Evolutionary conservation across 2,888 invertebrate species (phyloP).

Genomic region (Hirtodrosophila cameraria): DNA sequence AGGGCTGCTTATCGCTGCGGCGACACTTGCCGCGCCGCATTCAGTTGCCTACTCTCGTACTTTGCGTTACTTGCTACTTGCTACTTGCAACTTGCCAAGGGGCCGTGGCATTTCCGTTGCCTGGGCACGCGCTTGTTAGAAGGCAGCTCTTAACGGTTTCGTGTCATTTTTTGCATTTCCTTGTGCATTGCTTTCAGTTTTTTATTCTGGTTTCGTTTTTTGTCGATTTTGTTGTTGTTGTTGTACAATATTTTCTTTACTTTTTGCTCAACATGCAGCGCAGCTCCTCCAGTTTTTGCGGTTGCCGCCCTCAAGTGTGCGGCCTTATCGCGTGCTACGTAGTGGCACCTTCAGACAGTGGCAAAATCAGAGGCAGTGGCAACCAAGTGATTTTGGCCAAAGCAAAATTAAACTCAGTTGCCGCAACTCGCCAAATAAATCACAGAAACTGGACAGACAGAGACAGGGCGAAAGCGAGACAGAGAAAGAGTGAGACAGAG

Average conservation of each 20-base stretch:
- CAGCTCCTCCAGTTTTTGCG: constrained; percentile 31
- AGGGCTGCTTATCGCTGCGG: constrained; percentile 64
- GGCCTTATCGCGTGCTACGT: constrained; percentile 75
- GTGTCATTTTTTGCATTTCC: constrained; percentile 78
- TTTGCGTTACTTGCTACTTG: too few species aligned
- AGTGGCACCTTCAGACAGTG: constrained; percentile 65
- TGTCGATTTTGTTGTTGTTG: constrained; percentile 16
- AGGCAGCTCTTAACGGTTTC: constrained; percentile 73
- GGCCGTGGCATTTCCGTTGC: constrained; percentile 72
- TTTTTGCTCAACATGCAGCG: not conserved
- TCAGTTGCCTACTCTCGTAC: constrained; percentile 30
- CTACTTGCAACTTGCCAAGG: constrained; percentile 21
- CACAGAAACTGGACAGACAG: constrained; percentile 34
- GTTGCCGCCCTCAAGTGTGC: constrained; percentile 62
- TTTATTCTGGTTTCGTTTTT: constrained; percentile 20
- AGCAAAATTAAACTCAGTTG: constrained; percentile 50
- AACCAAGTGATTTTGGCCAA: constrained; percentile 61
- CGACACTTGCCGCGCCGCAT: constrained; percentile 57
- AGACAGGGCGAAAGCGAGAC: not conserved
- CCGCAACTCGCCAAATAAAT: constrained; percentile 67
- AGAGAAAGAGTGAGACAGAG: not conserved
- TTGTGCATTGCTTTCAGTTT: constrained; percentile 68
- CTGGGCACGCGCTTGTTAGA: constrained; percentile 72
- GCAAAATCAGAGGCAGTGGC: constrained; percentile 25
- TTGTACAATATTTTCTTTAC: constrained; percentile 5